Percentiles rank a stretch among this genome's conserved stretches.
Evolutionary conservation across 2,797 vertebrate genomes (phyloP).

Genomic region (Cuculus canorus): DNA sequence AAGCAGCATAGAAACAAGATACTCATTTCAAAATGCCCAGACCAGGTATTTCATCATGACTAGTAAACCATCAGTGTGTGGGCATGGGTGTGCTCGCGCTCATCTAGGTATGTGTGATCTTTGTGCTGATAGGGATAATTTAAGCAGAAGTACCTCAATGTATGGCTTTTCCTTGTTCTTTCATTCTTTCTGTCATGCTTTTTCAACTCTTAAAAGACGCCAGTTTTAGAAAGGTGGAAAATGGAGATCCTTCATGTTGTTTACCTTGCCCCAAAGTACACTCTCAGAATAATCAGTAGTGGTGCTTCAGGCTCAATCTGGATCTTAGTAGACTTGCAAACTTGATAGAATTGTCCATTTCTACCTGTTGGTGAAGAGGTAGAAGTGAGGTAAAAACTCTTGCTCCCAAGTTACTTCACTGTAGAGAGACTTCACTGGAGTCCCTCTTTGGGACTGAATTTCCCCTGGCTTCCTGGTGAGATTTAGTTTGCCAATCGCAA

Average conservation of each 20-base stretch:
- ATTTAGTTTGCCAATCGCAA: neutral
- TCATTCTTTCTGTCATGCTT: neutral
- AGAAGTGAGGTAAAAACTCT: neutral
- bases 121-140: rapidly evolving
- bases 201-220: neutral
- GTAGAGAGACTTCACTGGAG: neutral
- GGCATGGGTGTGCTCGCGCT: neutral
- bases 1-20: neutral
- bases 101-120: rapidly evolving
- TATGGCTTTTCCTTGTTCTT: neutral
- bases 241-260: neutral
- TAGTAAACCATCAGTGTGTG: too few species aligned
- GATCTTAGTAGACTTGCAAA: rapidly evolving
- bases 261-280: neutral
- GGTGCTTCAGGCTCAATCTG: neutral
- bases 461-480: neutral
- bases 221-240: neutral
- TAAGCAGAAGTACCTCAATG: neutral
- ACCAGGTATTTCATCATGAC: neutral
- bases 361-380: neutral
- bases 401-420: neutral
- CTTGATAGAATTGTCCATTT: neutral
- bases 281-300: neutral
- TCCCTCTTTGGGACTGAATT: neutral
- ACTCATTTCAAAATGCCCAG: neutral